Base-by-base conservation (phyloP, 2,888 invertebrate genomes). In the Drosophila rellima region DNA sequence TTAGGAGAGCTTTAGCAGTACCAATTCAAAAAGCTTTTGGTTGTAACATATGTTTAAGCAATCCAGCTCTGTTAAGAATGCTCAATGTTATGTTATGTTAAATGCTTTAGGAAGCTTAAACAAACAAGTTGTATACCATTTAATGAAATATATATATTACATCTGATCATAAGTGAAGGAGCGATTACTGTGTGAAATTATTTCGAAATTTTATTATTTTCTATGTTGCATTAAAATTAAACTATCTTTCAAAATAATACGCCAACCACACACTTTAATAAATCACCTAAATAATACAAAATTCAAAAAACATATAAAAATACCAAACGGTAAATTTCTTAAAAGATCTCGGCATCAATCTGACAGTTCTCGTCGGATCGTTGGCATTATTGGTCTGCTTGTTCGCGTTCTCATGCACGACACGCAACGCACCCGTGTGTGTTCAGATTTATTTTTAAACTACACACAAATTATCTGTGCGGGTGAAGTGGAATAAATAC, bases 321-420 rank as follows among this genome's bases (percentile, higher is more conserved):
- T 73, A 75, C 66, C 44, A 60, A 15, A 39, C 37, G 6, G 57
- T n/a, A 62, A 20, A 47, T 15, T 37, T 44, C 55, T 44, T 37
- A n/a, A 48, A 40, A 42, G 40, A 64, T 64, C 64, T 68, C 29
- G 47, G 50, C 71, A 42, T 1, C 33, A 51, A 86, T 64, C 85
- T 80, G 78, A 72, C 82, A 86, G 88, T 88, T 88, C 88, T 84
- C 88, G 78, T 79, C 81, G 74, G 88, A 88, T 85, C 88, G 85
- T 84, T 80, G 82, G 85, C 76, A 80, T 76, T 66, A 63, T 50
- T 78, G 77, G 72, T 81, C 73, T 70, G 61, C 69, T 61, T 64
- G 68, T 67, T 71, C 51, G 65, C 55, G 48, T 45, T 62, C 64
- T 66, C 37, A 50, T 63, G 70, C 57, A 50, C 66, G 56, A 63